Evolutionary conservation across 35 echinoderm and acorn worm species (phyloP).

Genomic region (Acanthaster planci): DNA sequence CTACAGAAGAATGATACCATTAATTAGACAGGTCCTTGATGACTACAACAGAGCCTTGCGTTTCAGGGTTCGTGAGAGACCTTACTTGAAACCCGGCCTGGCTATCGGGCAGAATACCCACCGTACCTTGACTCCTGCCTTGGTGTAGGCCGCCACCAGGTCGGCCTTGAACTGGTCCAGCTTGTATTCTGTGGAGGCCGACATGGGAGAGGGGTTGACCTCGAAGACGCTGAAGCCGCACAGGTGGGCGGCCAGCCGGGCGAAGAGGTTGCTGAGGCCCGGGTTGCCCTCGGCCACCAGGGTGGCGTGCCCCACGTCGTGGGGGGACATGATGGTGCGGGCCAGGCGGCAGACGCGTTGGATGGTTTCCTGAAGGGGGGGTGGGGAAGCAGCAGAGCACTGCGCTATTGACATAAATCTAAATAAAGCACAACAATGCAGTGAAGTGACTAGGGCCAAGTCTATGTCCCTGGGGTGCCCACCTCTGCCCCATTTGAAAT

Average conservation of each 20-base stretch:
- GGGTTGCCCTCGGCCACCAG: constrained; percentile 86
- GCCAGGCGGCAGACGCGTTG: constrained; percentile 88
- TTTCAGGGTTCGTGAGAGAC: no score
- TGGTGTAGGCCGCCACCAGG: constrained; percentile 84
- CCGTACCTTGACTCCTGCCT: constrained; percentile 84
- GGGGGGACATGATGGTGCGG: constrained; percentile 93
- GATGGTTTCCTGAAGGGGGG: constrained; percentile 82
- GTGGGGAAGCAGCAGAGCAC: no score
- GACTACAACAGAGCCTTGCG: no score
- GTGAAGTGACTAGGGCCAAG: not conserved
- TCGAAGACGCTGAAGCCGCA: constrained; percentile 91
- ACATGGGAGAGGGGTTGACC: constrained; percentile 78
- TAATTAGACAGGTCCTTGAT: no score
- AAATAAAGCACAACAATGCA: no score
- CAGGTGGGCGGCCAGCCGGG: constrained; percentile 71
- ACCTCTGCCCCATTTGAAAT: no score
- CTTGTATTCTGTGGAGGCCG: constrained; percentile 63
- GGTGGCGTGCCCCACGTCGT: constrained; percentile 84
- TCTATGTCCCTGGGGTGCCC: no score
- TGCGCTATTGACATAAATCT: no score
- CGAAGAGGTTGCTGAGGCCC: constrained; percentile 64
- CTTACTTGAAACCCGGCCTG: no score
- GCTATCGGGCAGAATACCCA: no score
- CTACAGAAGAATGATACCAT: no score
- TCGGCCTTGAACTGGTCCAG: constrained; percentile 93